Evolutionary conservation across 2,888 invertebrate species (phyloP).

Genomic region (Archaeoteleia sp.): DNA sequence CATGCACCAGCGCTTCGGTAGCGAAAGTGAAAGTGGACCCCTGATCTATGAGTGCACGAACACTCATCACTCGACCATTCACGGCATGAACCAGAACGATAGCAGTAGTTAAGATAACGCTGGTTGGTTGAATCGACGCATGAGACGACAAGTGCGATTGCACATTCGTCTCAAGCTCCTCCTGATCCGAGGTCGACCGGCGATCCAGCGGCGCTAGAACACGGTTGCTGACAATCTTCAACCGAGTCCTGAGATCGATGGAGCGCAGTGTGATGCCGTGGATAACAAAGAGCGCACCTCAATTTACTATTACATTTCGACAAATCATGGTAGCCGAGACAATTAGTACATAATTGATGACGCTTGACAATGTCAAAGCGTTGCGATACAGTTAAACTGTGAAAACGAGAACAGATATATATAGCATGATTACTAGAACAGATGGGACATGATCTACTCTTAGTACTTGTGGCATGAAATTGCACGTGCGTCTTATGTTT

Average conservation of each 20-base stretch:
- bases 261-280: too few species aligned
- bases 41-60: not conserved
- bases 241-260: too few species aligned
- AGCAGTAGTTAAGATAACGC: not conserved
- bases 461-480: not conserved
- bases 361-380: not conserved
- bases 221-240: too few species aligned
- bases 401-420: not conserved
- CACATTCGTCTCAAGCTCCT: too few species aligned
- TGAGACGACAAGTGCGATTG: too few species aligned
- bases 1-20: not conserved
- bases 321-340: too few species aligned
- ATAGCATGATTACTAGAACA: constrained; percentile 3
- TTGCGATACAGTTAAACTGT: not conserved
- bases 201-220: too few species aligned
- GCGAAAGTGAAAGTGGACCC: not conserved
- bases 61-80: not conserved
- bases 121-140: not conserved
- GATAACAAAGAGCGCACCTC: too few species aligned
- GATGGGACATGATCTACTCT: not conserved
- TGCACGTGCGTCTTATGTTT: not conserved
- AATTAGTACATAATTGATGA: too few species aligned
- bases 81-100: not conserved
- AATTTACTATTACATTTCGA: not conserved
- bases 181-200: too few species aligned